These are phyloP conservation scores for Elaphurus davidianus DNA, from an alignment of 2,113 vertebrate genomes.

Conservation along the genomic window DNA sequence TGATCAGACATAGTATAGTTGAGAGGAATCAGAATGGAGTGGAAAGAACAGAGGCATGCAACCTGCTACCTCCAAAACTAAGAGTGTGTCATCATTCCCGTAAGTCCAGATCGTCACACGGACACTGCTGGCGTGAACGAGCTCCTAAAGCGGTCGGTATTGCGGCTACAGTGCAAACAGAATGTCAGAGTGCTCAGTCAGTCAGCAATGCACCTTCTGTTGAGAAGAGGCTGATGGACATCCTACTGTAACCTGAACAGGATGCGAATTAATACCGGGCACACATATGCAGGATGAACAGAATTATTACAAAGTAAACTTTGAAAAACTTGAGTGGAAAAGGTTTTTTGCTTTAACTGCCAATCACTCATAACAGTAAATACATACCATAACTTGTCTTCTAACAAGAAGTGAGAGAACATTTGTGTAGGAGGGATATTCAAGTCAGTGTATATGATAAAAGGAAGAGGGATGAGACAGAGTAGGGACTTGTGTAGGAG, in stretches of 20 bases:
- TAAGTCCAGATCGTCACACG: background rate
- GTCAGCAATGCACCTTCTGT: background rate
- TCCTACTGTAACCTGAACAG: background rate
- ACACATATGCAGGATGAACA: background rate
- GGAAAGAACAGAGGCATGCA: background rate
- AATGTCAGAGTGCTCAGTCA: background rate
- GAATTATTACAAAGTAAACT: constrained; percentile 14
- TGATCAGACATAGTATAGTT: background rate
- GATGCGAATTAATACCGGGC: background rate
- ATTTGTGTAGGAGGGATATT: background rate
- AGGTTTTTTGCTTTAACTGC: background rate
- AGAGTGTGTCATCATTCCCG: background rate
- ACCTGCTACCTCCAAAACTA: background rate
- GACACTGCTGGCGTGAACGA: background rate
- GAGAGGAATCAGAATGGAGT: background rate
- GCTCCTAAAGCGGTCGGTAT: background rate
- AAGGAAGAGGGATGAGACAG: background rate
- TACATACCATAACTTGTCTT: background rate
- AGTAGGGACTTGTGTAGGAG: background rate
- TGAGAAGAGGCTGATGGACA: background rate
- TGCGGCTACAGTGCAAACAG: background rate
- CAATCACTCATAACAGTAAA: background rate
- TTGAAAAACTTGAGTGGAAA: background rate
- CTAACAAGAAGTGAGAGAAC: background rate
- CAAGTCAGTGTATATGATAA: background rate